A percentile compares a stretch with the other conserved stretches of the same genome.
These are phyloP conservation scores for Acyrthosiphon pisum DNA, from an alignment of 1,140 invertebrate genomes.

Conservation along the genomic window DNA sequence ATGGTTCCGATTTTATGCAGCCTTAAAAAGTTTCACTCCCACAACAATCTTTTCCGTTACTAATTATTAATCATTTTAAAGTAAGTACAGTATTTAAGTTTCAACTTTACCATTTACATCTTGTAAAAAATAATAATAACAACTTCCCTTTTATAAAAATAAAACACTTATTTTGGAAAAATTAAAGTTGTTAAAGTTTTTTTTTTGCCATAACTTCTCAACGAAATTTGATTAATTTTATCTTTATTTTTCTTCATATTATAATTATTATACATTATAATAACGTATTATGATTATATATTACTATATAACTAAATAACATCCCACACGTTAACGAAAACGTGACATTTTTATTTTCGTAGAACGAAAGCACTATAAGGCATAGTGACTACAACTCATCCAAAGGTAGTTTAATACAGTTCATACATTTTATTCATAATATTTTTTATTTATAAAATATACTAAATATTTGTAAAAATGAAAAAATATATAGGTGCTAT, in stretches of 20 bases:
- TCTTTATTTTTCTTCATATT: not conserved
- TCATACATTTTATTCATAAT: too few species aligned
- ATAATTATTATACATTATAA: not conserved
- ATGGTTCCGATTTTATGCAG: not conserved
- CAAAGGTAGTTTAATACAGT: too few species aligned
- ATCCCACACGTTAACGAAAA: too few species aligned
- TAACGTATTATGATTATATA: not conserved
- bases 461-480: too few species aligned
- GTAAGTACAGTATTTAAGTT: not conserved
- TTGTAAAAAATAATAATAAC: not conserved
- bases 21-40: not conserved
- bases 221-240: not conserved
- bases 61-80: not conserved
- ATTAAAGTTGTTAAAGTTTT: not conserved
- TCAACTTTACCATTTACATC: not conserved
- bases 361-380: too few species aligned
- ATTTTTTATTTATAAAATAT: too few species aligned
- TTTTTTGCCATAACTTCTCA: not conserved
- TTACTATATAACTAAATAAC: too few species aligned
- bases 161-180: not conserved
- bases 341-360: too few species aligned
- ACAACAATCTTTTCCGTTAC: not conserved
- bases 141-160: not conserved
- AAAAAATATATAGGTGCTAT: too few species aligned
- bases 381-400: too few species aligned